These are phyloP conservation scores for Clarias fuscus DNA, from an alignment of 2,797 vertebrate species.

Conservation along the genomic window DNA sequence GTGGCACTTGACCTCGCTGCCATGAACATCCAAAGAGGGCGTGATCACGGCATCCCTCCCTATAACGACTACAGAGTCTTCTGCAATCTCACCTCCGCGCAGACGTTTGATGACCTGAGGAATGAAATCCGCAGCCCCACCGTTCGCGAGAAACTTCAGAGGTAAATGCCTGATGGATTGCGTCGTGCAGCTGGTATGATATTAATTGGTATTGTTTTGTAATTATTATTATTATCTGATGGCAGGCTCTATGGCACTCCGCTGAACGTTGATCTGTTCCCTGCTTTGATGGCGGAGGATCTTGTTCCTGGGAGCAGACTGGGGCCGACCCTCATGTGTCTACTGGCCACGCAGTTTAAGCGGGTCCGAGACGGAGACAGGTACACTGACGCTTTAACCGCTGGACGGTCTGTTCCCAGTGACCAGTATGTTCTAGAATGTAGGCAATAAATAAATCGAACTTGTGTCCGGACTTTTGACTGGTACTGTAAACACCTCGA, in stretches of 20 bases:
- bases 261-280: slow-evolving; percentile 93
- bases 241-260: slow-evolving; percentile 89
- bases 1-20: slow-evolving; percentile 96
- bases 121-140: slow-evolving; percentile 92
- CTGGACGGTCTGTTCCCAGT: too few relatives aligned
- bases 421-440: too few relatives aligned
- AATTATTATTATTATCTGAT: background rate
- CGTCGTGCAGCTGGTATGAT: background rate
- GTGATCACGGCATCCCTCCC: slow-evolving; percentile 94
- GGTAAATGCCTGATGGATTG: slow-evolving; percentile 70
- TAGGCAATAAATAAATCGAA: too few relatives aligned
- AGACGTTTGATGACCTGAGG: slow-evolving; percentile 88
- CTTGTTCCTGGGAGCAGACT: slow-evolving; percentile 91
- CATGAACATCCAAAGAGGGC: slow-evolving; percentile 95
- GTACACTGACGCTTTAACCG: slow-evolving; percentile 63
- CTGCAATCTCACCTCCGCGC: slow-evolving; percentile 91
- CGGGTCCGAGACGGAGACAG: slow-evolving; percentile 91
- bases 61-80: slow-evolving; percentile 96
- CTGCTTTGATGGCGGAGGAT: slow-evolving; percentile 96
- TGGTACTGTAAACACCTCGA: too few relatives aligned
- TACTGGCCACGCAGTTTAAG: slow-evolving; percentile 88
- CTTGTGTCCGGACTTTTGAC: too few relatives aligned
- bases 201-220: background rate
- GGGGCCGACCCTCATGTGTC: slow-evolving; percentile 93
- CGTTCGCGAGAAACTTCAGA: slow-evolving; percentile 89